Evolutionary conservation across 2,113 vertebrate species (phyloP), one percentile per base, ranked within the genome.

Genomic region (Orientallactaga bullata): DNA sequence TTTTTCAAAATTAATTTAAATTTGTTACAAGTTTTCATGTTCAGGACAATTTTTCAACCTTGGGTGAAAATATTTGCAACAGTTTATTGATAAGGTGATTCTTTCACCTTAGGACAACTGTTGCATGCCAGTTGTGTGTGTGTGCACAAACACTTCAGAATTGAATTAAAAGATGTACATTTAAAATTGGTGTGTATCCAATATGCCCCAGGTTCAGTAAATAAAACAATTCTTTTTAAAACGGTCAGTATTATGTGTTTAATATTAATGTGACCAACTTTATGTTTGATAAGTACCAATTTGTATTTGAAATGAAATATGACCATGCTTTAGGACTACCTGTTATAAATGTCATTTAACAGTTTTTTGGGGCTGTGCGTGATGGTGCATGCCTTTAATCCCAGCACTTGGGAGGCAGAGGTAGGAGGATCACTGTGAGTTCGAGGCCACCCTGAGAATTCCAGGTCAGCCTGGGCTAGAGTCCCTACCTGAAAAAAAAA

Each of bases 141-240:
- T 55, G 55, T 55, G 55, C 12, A 11, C 94, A 97, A 98, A 98
- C 97, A 98, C 97, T 97, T 94, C 93, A 97, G 97, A 98, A 97
- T 97, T 95, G 95, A 98, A 98, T 98, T 98, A 98, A 97, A 97
- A 99, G 98, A 97, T 99, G 98, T 98, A 98, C 98, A 98, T 98
- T 98, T 98, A 98, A 98, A 98, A 98, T 98, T 98, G 98, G 98
- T 97, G 98, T 98, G 97, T 98, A 97, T 98, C 98, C 98, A 97
- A 98, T 98, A 98, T 97, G 98, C 98, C 98, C 98, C 98, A 98
- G 97, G 98, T 99, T 99, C 99, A 98, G 98, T 98, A 99, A 98
- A 98, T 99, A 99, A 99, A 99, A 98, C 98, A 69, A 98, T 99
- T 99, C 98, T 99, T 98, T 98, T 98, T 98, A 98, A 98, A 97